Evolutionary conservation across 2,113 vertebrate genomes (phyloP).

Genomic region (Junco hyemalis): DNA sequence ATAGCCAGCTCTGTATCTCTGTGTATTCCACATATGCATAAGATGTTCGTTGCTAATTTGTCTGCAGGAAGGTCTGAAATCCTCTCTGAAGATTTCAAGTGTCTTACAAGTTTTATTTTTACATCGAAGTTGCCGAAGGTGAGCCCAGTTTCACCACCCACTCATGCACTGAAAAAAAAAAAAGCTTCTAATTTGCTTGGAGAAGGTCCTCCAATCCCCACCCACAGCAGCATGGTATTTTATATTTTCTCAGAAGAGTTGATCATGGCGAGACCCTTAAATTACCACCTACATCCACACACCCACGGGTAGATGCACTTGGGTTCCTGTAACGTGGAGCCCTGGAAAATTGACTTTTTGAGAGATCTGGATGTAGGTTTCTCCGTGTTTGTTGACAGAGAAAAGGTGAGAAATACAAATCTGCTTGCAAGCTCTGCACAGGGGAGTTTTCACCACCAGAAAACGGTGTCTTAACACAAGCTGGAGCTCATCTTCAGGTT

Average conservation of each 20-base stretch:
- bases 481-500: neutral
- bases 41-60: slow-evolving; percentile 44
- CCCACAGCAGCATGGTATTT: slow-evolving; percentile 59
- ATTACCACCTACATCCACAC: slow-evolving; percentile 43
- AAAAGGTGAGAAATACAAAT: neutral
- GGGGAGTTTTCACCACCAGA: neutral
- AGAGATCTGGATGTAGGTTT: neutral
- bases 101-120: slow-evolving; percentile 72
- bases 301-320: slow-evolving; percentile 21
- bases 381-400: neutral
- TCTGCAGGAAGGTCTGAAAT: slow-evolving; percentile 34
- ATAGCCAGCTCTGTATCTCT: neutral
- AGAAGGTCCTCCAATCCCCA: slow-evolving; percentile 63
- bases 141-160: slow-evolving; percentile 64
- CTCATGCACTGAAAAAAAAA: neutral
- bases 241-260: slow-evolving; percentile 42
- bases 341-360: neutral
- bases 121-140: slow-evolving; percentile 49
- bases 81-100: slow-evolving; percentile 47
- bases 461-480: neutral
- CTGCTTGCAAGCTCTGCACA: neutral
- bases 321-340: neutral
- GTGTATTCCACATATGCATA: neutral
- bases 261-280: slow-evolving; percentile 55
- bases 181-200: slow-evolving; percentile 40